Evolutionary conservation across 1,140 invertebrate species (phyloP).

Genomic region (Drosophila quadrilineata): DNA sequence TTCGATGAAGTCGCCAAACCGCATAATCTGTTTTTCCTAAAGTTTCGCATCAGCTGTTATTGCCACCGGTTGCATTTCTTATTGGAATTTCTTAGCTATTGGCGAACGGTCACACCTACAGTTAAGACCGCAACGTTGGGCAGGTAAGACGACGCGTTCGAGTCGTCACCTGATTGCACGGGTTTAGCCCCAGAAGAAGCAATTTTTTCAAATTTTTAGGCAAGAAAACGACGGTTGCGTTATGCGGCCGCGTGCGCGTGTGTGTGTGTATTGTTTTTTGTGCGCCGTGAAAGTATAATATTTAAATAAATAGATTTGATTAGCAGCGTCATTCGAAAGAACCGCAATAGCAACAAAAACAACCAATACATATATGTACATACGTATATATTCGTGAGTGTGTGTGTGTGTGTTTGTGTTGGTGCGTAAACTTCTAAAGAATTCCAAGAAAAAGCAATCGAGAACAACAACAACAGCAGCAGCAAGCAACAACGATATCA

Average conservation of each 20-base stretch:
- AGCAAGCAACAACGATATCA: constrained; percentile 7
- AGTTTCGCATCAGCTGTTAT: constrained; percentile 13
- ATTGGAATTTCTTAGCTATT: neutral
- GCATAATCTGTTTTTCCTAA: neutral
- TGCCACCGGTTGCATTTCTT: constrained; percentile 19
- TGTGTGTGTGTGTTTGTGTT: constrained; percentile 19
- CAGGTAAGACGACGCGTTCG: constrained; percentile 35
- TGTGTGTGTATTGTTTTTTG: constrained; percentile 26
- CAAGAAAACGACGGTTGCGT: constrained; percentile 9
- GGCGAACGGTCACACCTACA: constrained; percentile 15
- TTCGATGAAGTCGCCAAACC: neutral
- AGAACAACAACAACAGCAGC: constrained; percentile 28
- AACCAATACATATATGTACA: constrained; percentile 4
- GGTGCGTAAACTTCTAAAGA: constrained; percentile 9
- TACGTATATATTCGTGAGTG: neutral
- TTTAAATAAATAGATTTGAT: constrained; percentile 44
- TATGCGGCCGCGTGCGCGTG: constrained; percentile 26
- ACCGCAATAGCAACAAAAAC: constrained; percentile 14
- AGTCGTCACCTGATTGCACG: constrained; percentile 41
- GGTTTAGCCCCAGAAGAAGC: neutral
- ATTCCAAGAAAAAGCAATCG: constrained; percentile 69
- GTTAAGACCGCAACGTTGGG: constrained; percentile 32
- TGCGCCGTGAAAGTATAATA: constrained; percentile 40
- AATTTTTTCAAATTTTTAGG: constrained; percentile 21
- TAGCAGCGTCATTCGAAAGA: no score